Conservation (phyloP, 2,888 invertebrate species). For the Lycocerus yunnanus region DNA sequence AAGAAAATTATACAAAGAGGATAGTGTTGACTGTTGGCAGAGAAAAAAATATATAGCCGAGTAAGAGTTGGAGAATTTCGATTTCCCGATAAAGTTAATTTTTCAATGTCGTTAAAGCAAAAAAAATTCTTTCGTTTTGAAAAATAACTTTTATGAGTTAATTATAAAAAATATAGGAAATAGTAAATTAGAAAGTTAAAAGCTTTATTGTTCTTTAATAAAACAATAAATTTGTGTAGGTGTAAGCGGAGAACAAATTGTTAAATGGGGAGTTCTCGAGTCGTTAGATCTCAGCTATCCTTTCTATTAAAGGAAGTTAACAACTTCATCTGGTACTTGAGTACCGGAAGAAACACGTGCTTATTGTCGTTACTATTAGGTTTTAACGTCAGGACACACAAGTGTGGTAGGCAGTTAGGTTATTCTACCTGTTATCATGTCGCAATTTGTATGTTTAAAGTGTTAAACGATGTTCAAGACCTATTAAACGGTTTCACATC, state of each 20-base stretch:
- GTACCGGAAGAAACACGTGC: constrained; percentile 29
- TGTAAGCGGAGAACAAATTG: neutral
- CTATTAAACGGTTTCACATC: constrained; percentile 30
- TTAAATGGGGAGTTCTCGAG: neutral
- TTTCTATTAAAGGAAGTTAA: constrained; percentile 11
- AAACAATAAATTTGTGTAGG: neutral
- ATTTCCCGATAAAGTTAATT: constrained; percentile 16
- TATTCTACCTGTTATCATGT: constrained; percentile 16
- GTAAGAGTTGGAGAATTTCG: constrained; percentile 21
- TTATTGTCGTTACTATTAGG: constrained; percentile 15
- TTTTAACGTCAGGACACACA: constrained; percentile 10
- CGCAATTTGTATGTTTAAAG: constrained; percentile 32
- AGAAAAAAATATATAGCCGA: constrained; percentile 21
- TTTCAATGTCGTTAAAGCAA: neutral
- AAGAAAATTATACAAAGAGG: constrained; percentile 22
- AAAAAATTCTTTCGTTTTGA: neutral
- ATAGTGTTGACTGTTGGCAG: constrained; percentile 17
- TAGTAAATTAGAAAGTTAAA: neutral
- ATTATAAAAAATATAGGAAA: neutral
- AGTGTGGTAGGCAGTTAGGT: constrained; percentile 11
- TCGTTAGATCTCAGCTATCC: neutral
- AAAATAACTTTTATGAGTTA: neutral
- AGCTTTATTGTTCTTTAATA: neutral
- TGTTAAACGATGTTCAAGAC: constrained; percentile 32
- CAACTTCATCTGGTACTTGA: constrained; percentile 13